Conservation (phyloP, 1,140 invertebrate species). For the Pseudomyrmex sp. region DNA sequence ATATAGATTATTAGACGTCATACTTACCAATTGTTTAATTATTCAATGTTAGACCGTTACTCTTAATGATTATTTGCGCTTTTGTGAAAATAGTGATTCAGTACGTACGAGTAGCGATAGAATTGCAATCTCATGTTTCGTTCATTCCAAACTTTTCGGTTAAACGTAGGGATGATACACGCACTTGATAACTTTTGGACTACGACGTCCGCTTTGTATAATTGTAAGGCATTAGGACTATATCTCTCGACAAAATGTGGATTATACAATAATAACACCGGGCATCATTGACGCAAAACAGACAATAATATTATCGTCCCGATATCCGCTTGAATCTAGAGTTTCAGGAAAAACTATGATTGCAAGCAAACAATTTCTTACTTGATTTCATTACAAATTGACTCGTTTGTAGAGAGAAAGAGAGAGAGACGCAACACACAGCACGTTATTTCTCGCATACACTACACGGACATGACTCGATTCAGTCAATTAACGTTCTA, state of each 20-base stretch:
- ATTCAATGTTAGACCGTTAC: background rate
- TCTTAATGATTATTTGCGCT: constrained; percentile 17
- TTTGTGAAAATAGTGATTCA: background rate
- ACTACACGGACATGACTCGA: constrained; percentile 27
- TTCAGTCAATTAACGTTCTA: constrained; percentile 65
- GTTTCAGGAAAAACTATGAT: constrained; percentile 8
- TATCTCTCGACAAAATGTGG: background rate
- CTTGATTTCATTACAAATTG: background rate
- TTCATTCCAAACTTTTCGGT: background rate
- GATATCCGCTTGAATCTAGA: constrained; percentile 36
- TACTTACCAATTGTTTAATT: background rate
- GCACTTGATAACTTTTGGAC: constrained; percentile 16
- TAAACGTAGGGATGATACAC: background rate
- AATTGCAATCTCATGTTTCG: background rate
- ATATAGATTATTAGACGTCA: background rate
- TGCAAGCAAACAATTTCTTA: background rate
- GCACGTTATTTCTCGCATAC: background rate
- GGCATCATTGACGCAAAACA: constrained; percentile 45
- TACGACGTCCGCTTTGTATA: constrained; percentile 28
- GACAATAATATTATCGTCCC: constrained; percentile 67
- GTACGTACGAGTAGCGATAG: background rate
- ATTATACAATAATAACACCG: constrained; percentile 16
- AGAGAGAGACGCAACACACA: background rate
- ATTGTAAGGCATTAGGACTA: constrained; percentile 28
- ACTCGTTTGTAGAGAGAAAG: background rate